phyloP scores from a whole-genome alignment of 2,888 invertebrate genomes.

The Drosophila emarginata region DNA sequence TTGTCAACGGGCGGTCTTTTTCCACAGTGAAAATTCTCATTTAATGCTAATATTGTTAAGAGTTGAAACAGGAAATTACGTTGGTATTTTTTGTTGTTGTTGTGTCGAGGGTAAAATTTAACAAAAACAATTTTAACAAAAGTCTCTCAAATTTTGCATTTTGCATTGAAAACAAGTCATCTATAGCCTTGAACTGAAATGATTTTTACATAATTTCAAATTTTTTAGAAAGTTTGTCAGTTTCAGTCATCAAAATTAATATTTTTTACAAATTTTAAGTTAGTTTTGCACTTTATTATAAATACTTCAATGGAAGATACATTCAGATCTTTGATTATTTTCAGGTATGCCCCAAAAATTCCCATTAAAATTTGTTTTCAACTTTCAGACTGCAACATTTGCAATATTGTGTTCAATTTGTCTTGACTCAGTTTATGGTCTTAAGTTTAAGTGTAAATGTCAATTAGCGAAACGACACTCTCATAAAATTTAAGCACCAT shows the following conservation, averaged over 20 bases:
- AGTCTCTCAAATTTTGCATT: neutral
- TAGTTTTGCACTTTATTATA: no score
- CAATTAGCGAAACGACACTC: neutral
- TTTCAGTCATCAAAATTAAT: no score
- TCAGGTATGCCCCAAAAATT: neutral
- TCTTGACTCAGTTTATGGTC: neutral
- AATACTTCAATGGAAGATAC: no score
- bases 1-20: constrained; percentile 28
- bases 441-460: neutral
- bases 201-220: no score
- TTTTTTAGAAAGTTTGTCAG: no score
- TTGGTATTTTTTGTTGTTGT: neutral
- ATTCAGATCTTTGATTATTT: no score
- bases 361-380: neutral
- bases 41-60: neutral
- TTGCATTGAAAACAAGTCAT: neutral
- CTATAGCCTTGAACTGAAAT: no score
- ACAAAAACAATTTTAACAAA: neutral
- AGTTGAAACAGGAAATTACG: constrained; percentile 1
- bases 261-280: no score
- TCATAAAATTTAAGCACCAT: neutral
- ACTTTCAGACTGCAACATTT: neutral
- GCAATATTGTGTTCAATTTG: neutral
- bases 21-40: constrained; percentile 23
- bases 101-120: neutral